Conservation (phyloP, 1,140 invertebrate species). For the Aphaenogaster ashmeadi region DNA sequence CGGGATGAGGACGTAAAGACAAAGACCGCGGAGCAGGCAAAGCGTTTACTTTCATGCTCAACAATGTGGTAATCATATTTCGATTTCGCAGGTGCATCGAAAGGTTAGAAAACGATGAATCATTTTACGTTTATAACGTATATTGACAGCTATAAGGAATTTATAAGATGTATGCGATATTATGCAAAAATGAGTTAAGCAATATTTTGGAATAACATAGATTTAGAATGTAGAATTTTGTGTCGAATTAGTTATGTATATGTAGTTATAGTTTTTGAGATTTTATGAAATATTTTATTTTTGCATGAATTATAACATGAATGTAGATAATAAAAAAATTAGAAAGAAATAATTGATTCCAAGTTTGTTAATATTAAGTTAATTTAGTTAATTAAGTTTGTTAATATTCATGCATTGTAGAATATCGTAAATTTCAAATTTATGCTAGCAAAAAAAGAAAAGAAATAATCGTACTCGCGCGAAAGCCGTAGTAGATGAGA, state of each 20-base stretch:
- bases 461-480: neutral
- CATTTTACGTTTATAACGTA: neutral
- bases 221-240: neutral
- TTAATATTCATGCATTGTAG: neutral
- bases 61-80: constrained; percentile 40
- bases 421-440: neutral
- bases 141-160: neutral
- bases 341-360: neutral
- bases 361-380: neutral
- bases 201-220: neutral
- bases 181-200: constrained; percentile 9
- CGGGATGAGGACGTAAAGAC: constrained; percentile 31
- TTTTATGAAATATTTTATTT: neutral
- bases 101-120: constrained; percentile 26
- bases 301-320: neutral
- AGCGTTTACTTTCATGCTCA: constrained; percentile 11
- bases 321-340: neutral
- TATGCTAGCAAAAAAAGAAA: too few relatives aligned
- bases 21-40: constrained; percentile 21
- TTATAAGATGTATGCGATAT: neutral
- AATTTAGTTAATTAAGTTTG: too few relatives aligned
- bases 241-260: neutral
- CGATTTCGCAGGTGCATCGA: constrained; percentile 17
- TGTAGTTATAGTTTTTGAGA: neutral
- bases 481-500: neutral